These are phyloP conservation scores for Urocynchramus pylzowi DNA, from an alignment of 2,113 vertebrate species.

Conservation along the genomic window DNA sequence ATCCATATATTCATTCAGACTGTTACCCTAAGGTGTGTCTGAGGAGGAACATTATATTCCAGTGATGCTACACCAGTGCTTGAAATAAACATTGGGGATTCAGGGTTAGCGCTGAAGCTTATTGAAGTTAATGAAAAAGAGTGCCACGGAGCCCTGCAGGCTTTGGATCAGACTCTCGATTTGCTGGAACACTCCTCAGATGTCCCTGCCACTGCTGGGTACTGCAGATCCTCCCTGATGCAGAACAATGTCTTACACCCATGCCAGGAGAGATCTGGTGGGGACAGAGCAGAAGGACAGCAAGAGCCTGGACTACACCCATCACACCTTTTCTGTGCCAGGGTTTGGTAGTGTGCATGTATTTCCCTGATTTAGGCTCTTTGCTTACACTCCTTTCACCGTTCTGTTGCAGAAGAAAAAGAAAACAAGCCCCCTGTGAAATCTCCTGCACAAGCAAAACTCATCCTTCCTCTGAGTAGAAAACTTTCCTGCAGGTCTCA, in stretches of 20 bases:
- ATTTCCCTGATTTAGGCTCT: neutral
- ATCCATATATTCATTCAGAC: neutral
- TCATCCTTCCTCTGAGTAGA: neutral
- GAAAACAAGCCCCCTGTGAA: neutral
- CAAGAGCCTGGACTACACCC: accelerated
- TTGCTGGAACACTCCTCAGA: neutral
- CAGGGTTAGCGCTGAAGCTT: neutral
- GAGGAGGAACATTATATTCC: neutral
- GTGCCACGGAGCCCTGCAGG: neutral
- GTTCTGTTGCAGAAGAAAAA: neutral
- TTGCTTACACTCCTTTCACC: neutral
- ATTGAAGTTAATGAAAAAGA: constrained; percentile 29
- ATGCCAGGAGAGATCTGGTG: neutral
- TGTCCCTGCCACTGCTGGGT: neutral
- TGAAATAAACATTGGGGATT: neutral
- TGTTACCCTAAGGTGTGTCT: neutral
- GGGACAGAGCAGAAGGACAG: neutral
- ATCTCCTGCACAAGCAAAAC: neutral
- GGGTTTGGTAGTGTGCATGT: neutral
- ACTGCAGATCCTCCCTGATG: neutral
- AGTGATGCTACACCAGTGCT: neutral
- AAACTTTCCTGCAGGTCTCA: neutral
- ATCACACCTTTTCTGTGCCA: neutral
- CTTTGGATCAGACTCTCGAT: neutral
- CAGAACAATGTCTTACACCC: accelerated